Evolutionary conservation across 1,140 invertebrate species (phyloP), one percentile per base, ranked within the genome.

Genomic region (Schlechtendalia chinensis): DNA sequence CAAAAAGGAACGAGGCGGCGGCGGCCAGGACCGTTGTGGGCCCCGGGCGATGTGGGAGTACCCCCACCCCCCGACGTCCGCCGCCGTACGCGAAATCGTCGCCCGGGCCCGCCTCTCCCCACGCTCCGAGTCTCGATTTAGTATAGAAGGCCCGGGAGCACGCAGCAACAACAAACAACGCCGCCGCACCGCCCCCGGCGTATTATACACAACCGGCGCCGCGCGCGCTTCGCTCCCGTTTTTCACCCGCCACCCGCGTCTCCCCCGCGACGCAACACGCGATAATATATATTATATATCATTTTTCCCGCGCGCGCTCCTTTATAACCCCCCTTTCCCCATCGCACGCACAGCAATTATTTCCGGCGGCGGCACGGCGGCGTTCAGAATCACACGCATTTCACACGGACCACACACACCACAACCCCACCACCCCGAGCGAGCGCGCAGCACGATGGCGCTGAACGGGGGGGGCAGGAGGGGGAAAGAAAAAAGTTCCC

Each of bases 131-230:
- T 50, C 69, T 47, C 69, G 69, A 71, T 71, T 53, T 71, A 71
- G 69, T 71, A 29, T n/a, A 53, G 69, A n/a, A 71, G 69, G 69
- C 53, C 69, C 69, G 69, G 54, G 61, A 79, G 74, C 74, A 79
- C 58, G 74, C 74, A 79, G 74, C 74, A 79, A 79, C 74, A 79
- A 79, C 74, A 79, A 79, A 79, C 74, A 61, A 61, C 74, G 56
- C 72, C 72, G 72, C 53, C 71, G 29, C 72, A n/a, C 58, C 67
- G 67, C n/a, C n/a, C 32, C 22, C 53, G n/a, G 22, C 67, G 53
- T 74, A 29, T 56, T 27, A 17, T 32, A 16, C 24, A 54, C 14
- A 14, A 19, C 22, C 10, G 11, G 22, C 24, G 17, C 27, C 27
- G 27, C 24, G 17, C 45, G 71, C 71, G 24, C 19, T 1, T 50